Evolutionary conservation across 2,797 vertebrate genomes (phyloP), one percentile per base, ranked within the genome.

Genomic region (Melanogrammus aeglefinus): DNA sequence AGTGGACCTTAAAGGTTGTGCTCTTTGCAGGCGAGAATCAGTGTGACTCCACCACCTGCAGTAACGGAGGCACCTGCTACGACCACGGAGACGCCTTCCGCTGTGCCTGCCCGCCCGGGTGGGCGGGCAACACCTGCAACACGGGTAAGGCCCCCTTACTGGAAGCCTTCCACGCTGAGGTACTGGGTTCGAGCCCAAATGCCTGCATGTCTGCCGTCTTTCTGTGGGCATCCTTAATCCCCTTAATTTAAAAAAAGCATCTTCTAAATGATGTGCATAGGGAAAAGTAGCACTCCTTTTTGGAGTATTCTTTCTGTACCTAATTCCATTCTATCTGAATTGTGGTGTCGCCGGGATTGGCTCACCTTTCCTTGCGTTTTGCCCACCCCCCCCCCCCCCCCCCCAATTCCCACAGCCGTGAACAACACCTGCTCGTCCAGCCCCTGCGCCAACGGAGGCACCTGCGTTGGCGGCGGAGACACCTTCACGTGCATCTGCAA

Each of bases 401-500:
- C 75, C 1, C 71, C n/a, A n/a, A n/a, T n/a, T 66, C 74, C 71
- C 6, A 63, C 91, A 99, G 97, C 96, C 79, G 95, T 96, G 87
- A 98, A 96, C 93, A 99, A 95, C 95, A 96, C 96, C 72, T 99
- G 98, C 66, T 91, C 95, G 79, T 96, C 96, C 77, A 95, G 95
- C 89, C 98, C 97, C 24, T 99, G 98, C 78, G 92, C 93, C 81
- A 99, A 99, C 0, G 96, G 96, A 0, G 98, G 96, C 75, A 99
- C 98, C 0, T 99, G 98, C 0, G 97, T 99, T 80, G 98, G 97
- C 79, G 97, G 95, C 0, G 96, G 96, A 0, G 96, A 98, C 88
- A 88, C 95, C 71, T 99, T 98, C 89, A 97, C 97, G 79, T 99
- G 98, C 86, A 98, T 98, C 91, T 99, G 98, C 92, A 97, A 96